Conservation (phyloP, 30 jellyfish, hydroid and myxozoan species). For the Sanderia malayensis region DNA sequence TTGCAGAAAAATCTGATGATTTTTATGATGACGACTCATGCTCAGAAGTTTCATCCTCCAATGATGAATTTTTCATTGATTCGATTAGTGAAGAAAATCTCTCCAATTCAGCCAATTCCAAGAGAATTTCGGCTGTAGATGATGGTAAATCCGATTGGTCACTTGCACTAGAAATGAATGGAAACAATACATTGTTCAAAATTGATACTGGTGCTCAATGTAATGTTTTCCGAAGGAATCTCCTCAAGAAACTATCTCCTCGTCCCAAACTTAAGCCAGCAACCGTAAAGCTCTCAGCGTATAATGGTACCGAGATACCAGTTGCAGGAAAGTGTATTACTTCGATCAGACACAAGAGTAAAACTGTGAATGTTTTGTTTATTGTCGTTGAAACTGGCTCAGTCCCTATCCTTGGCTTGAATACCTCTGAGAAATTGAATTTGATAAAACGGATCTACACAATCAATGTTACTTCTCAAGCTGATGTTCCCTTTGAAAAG, state of each 20-base stretch:
- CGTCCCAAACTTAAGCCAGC: slow-evolving; percentile 21
- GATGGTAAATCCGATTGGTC: slow-evolving; percentile 3
- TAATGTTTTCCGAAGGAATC: neutral
- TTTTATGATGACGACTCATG: too few relatives aligned
- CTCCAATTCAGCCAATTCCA: neutral
- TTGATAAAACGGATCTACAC: slow-evolving; percentile 23
- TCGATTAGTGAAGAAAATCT: neutral
- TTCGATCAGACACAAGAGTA: neutral
- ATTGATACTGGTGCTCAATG: slow-evolving; percentile 32
- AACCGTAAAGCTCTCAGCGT: slow-evolving; percentile 3
- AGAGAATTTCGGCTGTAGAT: neutral
- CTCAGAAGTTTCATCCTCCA: neutral
- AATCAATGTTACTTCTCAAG: neutral
- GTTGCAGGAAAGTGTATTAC: slow-evolving; percentile 4
- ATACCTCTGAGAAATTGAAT: slow-evolving; percentile 3
- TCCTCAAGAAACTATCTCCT: neutral
- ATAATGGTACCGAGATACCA: neutral
- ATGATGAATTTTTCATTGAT: slow-evolving; percentile 18
- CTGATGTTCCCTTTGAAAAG: neutral
- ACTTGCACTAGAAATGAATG: slow-evolving; percentile 4
- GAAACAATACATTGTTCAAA: neutral
- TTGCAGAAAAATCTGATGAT: too few relatives aligned
- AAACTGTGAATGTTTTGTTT: neutral
- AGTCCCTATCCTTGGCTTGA: slow-evolving; percentile 30
- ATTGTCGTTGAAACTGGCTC: slow-evolving; percentile 3